These are phyloP conservation scores for Meteorus cinctellus DNA, from an alignment of 2,888 invertebrate genomes.

Conservation along the genomic window DNA sequence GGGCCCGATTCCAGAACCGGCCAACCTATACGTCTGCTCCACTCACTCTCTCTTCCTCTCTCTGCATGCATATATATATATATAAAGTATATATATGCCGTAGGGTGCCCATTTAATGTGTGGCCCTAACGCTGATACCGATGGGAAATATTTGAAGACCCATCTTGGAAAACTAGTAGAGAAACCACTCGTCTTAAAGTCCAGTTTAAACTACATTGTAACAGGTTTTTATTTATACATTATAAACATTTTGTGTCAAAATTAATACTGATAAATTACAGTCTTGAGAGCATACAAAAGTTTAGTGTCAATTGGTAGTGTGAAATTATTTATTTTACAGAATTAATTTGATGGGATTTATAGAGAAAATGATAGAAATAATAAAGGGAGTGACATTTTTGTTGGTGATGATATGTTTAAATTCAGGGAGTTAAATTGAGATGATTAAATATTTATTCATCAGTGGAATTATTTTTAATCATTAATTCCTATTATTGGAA, in stretches of 20 bases:
- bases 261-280: too few relatives aligned
- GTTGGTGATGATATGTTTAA: too few relatives aligned
- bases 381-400: too few relatives aligned
- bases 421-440: too few relatives aligned
- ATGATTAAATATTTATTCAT: too few relatives aligned
- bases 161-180: conserved; percentile 62
- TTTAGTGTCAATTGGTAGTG: too few relatives aligned
- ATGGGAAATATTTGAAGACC: conserved; percentile 58
- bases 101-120: conserved; percentile 34
- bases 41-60: conserved; percentile 23
- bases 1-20: conserved; percentile 63
- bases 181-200: conserved; percentile 2
- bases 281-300: too few relatives aligned
- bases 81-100: conserved; percentile 4
- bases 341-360: too few relatives aligned
- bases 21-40: conserved; percentile 44
- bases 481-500: too few relatives aligned
- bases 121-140: conserved; percentile 44
- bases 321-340: too few relatives aligned
- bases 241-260: not conserved
- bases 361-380: too few relatives aligned
- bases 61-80: conserved; percentile 22
- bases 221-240: conserved; percentile 32
- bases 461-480: too few relatives aligned
- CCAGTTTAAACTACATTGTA: conserved; percentile 24